phyloP scores from a whole-genome alignment of 2,797 vertebrate species.

The Triplophysa bombifrons region DNA sequence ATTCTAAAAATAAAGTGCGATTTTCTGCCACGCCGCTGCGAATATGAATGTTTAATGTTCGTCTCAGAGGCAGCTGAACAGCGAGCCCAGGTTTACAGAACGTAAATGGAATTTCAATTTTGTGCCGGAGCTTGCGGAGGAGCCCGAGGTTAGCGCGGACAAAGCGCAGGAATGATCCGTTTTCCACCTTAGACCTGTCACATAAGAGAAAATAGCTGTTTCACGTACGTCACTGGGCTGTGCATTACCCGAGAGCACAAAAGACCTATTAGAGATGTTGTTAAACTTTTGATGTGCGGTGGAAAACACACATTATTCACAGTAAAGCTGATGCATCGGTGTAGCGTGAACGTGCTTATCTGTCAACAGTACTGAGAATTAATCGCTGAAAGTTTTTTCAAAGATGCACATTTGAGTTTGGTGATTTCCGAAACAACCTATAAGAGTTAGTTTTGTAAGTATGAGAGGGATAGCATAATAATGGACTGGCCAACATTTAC shows the following conservation, averaged over 20 bases:
- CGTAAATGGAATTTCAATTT: constrained; percentile 18
- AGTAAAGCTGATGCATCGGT: neutral
- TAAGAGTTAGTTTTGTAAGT: no score
- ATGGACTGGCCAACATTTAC: no score
- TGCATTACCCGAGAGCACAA: neutral
- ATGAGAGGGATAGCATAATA: no score
- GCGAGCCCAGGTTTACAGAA: constrained; percentile 29
- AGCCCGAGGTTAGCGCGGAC: neutral
- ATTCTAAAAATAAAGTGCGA: constrained; percentile 79
- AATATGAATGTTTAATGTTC: constrained; percentile 74
- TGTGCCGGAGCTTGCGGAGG: neutral
- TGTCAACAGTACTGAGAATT: neutral
- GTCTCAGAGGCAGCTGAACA: constrained; percentile 53
- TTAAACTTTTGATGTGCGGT: neutral
- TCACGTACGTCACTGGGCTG: neutral
- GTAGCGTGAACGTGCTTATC: neutral
- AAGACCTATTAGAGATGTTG: neutral
- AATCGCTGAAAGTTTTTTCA: neutral
- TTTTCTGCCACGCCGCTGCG: constrained; percentile 61
- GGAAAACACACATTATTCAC: neutral
- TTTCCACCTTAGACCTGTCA: neutral
- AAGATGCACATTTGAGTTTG: no score
- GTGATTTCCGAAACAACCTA: no score
- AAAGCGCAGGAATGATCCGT: constrained; percentile 1
- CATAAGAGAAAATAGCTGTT: neutral